phyloP scores from a whole-genome alignment of 2,113 vertebrate species.

The Muscicapa adusta region DNA sequence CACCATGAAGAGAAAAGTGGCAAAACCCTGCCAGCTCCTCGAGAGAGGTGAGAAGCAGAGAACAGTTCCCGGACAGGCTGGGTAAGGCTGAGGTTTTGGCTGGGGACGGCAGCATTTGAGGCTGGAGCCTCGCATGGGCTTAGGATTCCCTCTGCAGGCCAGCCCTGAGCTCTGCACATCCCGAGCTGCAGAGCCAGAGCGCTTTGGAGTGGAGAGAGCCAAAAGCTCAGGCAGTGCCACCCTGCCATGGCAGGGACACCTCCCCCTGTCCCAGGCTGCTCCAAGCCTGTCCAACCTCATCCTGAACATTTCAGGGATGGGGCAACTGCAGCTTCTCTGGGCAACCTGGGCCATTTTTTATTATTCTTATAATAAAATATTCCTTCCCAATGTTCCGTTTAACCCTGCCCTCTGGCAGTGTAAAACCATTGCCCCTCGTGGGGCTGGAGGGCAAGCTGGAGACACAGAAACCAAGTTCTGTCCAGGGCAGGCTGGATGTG shows the following conservation, averaged over 20 bases:
- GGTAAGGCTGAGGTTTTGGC: background rate
- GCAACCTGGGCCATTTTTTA: rapidly evolving
- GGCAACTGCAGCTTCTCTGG: background rate
- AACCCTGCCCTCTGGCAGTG: background rate
- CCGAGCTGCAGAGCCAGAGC: rapidly evolving
- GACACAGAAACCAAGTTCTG: background rate
- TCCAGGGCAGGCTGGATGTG: background rate
- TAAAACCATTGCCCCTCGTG: background rate
- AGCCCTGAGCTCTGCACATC: background rate
- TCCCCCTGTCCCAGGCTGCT: rapidly evolving
- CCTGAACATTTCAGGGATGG: background rate
- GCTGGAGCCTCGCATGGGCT: background rate
- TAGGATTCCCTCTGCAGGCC: slow-evolving; percentile 58
- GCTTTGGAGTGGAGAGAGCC: rapidly evolving
- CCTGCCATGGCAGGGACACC: background rate
- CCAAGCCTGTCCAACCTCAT: rapidly evolving
- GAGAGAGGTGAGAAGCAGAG: background rate
- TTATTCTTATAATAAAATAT: background rate
- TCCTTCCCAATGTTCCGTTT: background rate
- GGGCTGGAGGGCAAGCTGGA: background rate
- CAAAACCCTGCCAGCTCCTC: background rate
- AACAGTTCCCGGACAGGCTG: rapidly evolving
- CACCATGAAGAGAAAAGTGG: background rate
- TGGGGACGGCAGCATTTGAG: background rate
- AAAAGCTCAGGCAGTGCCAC: rapidly evolving